Conservation (phyloP, 1,140 invertebrate genomes). For the Euschistus heros region DNA sequence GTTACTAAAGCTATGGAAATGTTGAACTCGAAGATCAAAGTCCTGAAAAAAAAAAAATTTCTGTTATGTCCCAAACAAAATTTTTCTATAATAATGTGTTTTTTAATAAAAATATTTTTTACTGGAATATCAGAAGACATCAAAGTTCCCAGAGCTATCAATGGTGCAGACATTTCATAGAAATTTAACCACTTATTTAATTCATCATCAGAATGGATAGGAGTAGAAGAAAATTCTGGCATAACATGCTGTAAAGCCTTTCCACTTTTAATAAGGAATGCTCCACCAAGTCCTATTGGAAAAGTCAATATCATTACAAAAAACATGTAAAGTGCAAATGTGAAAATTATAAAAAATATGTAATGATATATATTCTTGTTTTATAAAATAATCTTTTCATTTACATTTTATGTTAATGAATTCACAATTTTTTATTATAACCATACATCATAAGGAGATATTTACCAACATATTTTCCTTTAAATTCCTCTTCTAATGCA, state of each 20-base stretch:
- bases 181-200: conserved; percentile 85
- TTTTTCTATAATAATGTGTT: background rate
- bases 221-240: conserved; percentile 74
- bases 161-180: conserved; percentile 76
- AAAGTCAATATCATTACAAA: conserved; percentile 8
- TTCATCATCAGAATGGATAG: conserved; percentile 57
- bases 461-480: conserved; percentile 61
- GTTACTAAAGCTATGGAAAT: conserved; percentile 86
- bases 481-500: conserved; percentile 55
- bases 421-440: background rate
- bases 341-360: background rate
- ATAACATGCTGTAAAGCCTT: conserved; percentile 85
- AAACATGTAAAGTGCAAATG: background rate
- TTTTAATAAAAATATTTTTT: conserved; percentile 33
- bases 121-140: conserved; percentile 71
- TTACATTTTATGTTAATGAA: background rate
- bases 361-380: background rate
- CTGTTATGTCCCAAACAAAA: background rate
- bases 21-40: conserved; percentile 79
- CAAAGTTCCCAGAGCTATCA: conserved; percentile 78
- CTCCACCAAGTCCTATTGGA: conserved; percentile 67
- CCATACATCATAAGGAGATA: background rate
- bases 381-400: too few species aligned
- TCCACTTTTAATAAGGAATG: conserved; percentile 71
- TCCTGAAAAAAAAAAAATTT: conserved; percentile 24